Conservation (phyloP, 2,113 vertebrate genomes). For the Sylvietta virens region DNA sequence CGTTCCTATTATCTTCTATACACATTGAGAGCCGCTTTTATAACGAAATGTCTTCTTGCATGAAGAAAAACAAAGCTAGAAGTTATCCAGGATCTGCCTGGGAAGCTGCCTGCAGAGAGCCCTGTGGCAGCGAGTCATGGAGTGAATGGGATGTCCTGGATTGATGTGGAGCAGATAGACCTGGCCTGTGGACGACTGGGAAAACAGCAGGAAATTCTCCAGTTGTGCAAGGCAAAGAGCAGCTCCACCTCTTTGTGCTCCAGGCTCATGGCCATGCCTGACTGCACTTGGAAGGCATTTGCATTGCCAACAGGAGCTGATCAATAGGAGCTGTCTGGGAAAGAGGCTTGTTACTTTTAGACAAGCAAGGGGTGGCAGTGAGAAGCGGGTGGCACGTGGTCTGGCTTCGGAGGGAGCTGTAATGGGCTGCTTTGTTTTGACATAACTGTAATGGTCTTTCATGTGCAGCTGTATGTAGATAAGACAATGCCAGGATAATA, state of each 20-base stretch:
- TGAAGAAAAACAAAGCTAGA: conserved; percentile 26
- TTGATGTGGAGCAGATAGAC: conserved; percentile 41
- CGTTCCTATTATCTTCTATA: neutral
- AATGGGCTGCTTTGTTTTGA: conserved; percentile 60
- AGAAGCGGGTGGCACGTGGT: conserved; percentile 1
- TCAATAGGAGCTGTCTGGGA: conserved; percentile 64
- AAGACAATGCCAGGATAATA: conserved; percentile 56
- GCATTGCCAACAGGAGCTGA: conserved; percentile 53
- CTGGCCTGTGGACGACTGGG: conserved; percentile 38
- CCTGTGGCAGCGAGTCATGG: neutral
- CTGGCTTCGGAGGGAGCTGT: conserved; percentile 22
- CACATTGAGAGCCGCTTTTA: neutral
- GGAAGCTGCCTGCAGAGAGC: conserved; percentile 15
- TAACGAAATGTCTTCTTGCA: neutral
- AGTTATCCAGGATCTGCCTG: neutral
- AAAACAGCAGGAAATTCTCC: conserved; percentile 60
- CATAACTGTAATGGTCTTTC: conserved; percentile 54
- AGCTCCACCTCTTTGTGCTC: conserved; percentile 59
- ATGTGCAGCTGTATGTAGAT: conserved; percentile 69
- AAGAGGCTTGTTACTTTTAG: conserved; percentile 15
- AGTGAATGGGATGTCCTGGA: conserved; percentile 42
- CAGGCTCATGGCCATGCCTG: conserved; percentile 54
- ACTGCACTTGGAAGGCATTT: conserved; percentile 59
- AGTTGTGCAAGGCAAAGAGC: conserved; percentile 55
- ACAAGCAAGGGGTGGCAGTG: conserved; percentile 48